Base-by-base conservation (phyloP, 2,888 invertebrate genomes). In the Melanotus villosus region DNA sequence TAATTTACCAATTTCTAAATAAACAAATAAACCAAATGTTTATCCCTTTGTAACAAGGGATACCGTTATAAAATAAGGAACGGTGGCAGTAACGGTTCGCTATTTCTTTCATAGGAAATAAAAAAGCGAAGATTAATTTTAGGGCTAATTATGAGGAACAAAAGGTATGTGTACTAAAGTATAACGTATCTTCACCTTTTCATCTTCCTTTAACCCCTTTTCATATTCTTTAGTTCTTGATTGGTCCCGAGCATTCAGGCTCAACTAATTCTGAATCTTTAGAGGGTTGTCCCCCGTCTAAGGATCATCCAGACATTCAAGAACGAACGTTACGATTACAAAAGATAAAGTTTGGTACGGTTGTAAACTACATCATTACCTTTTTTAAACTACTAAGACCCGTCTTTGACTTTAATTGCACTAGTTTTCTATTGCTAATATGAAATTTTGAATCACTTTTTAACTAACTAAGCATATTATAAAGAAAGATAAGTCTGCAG, bases 131-230 rank as follows among this genome's bases (percentile, higher is more conserved):
- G 67, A 70, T 72, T 72, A 72, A 72, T 72, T 66, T 66, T 47
- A 38, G 41, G 47, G 23, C 66, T 72, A 72, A 72, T 72, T 72
- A 72, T 47, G 43, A 70, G 67, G 65, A 72, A 72, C 70, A 72
- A 72, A 67, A 41, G 34, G 58, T 65, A 41, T 54, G 57, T 63
- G 59, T 56, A 62, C 59, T n/a, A 26, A 52, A 43, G 66, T 65
- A 58, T 68, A 72, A 72, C 72, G 72, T 65, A 72, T 72, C 68
- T 70, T 72, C 70, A 60, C 69, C 69, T 72, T 67, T 72, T 70
- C 57, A 66, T 63, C 54, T 58, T 52, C 63, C n/a, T 43, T 56
- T 41, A 64, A 63, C 70, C 72, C 72, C 70, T 70, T 58, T 16
- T 30, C 26, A n/a, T 50, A 59, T 69, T 45, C 60, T 56, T 62